Conservation (phyloP, 1,140 invertebrate species). For the Myzus persicae region DNA sequence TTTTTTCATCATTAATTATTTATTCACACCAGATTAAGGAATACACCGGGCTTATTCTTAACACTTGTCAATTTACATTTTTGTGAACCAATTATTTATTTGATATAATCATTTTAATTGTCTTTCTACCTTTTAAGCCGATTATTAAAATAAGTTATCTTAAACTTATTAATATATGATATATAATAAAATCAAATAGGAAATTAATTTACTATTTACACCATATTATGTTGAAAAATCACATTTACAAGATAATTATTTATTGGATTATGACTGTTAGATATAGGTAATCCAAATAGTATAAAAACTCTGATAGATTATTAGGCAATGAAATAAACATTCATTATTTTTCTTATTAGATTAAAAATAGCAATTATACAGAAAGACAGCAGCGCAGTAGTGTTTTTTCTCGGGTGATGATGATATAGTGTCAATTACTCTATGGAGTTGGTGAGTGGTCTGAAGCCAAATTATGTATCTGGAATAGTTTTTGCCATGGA, state of each 20-base stretch:
- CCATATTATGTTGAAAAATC: conserved; percentile 7
- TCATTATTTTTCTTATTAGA: too few relatives aligned
- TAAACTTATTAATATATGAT: not conserved
- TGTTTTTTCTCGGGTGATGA: too few relatives aligned
- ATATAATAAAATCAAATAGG: not conserved
- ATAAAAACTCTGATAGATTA: not conserved
- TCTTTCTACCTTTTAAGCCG: not conserved
- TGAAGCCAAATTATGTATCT: too few relatives aligned
- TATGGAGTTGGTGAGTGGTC: too few relatives aligned
- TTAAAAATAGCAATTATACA: too few relatives aligned
- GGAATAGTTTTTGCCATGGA: too few relatives aligned
- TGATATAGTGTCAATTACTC: too few relatives aligned
- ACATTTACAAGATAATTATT: not conserved
- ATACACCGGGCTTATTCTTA: not conserved
- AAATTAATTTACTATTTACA: not conserved
- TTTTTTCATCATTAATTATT: not conserved
- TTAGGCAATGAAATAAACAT: not conserved
- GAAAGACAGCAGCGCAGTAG: too few relatives aligned
- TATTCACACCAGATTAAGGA: not conserved
- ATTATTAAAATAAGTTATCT: not conserved
- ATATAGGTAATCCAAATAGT: too few relatives aligned
- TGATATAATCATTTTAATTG: not conserved
- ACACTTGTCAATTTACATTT: not conserved
- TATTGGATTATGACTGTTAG: not conserved
- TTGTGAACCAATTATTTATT: not conserved